Conservation (phyloP, 2,888 invertebrate genomes). For the Byasa hedistus region DNA sequence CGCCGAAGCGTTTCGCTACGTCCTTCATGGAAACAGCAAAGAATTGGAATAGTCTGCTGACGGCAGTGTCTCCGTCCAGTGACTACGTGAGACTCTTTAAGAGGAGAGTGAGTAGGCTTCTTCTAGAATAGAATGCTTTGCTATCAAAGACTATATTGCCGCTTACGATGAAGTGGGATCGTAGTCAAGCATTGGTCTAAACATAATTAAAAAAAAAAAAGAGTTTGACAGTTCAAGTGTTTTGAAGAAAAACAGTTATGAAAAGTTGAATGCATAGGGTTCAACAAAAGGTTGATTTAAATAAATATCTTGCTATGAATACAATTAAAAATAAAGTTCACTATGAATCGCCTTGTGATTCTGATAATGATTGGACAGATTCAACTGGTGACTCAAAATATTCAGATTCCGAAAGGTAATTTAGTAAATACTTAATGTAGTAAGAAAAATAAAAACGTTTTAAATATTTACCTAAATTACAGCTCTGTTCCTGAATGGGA, state of each 20-base stretch:
- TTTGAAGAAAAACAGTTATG: neutral
- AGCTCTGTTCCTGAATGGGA: slow-evolving; percentile 86
- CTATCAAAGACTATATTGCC: too few relatives aligned
- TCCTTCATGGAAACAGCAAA: too few relatives aligned
- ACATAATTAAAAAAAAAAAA: too few relatives aligned
- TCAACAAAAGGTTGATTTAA: neutral
- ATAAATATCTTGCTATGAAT: slow-evolving; percentile 45
- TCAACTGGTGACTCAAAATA: slow-evolving; percentile 76
- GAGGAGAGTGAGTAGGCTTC: too few relatives aligned
- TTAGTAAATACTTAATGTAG: neutral
- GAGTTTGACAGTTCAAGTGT: neutral
- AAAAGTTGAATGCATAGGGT: neutral
- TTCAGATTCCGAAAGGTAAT: slow-evolving; percentile 81
- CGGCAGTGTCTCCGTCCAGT: too few relatives aligned
- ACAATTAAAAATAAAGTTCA: slow-evolving; percentile 50
- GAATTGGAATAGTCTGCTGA: too few relatives aligned
- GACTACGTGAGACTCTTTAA: too few relatives aligned
- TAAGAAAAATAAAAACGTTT: neutral
- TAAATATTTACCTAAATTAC: slow-evolving; percentile 3
- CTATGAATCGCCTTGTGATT: slow-evolving; percentile 66
- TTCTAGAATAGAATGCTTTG: too few relatives aligned
- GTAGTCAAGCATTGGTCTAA: too few relatives aligned
- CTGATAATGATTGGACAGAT: slow-evolving; percentile 72
- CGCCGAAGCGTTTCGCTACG: too few relatives aligned
- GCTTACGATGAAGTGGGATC: too few relatives aligned